These are phyloP conservation scores for Wasmannia auropunctata DNA, from an alignment of 1,140 invertebrate species.

Conservation along the genomic window DNA sequence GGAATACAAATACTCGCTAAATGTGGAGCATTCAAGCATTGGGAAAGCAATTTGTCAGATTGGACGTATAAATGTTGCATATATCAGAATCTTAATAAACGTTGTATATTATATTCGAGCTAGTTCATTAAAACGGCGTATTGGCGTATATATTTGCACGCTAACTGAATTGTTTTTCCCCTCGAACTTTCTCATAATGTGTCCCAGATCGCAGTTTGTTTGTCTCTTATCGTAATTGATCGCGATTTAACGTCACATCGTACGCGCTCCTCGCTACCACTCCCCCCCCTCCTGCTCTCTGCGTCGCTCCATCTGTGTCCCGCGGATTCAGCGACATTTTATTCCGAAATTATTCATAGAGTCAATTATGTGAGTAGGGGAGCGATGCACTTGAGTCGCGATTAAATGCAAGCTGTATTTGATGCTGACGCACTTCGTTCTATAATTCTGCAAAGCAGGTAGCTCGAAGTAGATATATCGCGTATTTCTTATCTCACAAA, in stretches of 20 bases:
- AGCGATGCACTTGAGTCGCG: slow-evolving; percentile 57
- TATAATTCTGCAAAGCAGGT: slow-evolving; percentile 59
- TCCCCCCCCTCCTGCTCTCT: not conserved
- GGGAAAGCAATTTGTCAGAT: not conserved
- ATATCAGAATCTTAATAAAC: not conserved
- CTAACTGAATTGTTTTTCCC: not conserved
- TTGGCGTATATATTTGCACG: not conserved
- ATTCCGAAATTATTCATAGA: slow-evolving; percentile 60
- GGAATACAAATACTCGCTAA: not conserved
- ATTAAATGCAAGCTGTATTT: slow-evolving; percentile 42
- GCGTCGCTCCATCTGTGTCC: not conserved
- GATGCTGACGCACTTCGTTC: slow-evolving; percentile 37
- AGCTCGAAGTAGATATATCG: not conserved
- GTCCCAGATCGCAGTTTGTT: not conserved
- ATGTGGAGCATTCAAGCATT: not conserved
- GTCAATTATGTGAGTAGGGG: slow-evolving; percentile 58
- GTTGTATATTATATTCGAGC: not conserved
- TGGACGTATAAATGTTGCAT: not conserved
- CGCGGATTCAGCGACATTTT: slow-evolving; percentile 14
- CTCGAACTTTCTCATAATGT: not conserved
- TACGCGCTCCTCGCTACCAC: not conserved
- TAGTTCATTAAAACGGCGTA: not conserved
- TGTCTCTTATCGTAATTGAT: slow-evolving; percentile 8
- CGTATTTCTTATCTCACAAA: not conserved
- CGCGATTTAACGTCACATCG: not conserved